Evolutionary conservation across 2,797 vertebrate species (phyloP), one percentile per base, ranked within the genome.

Genomic region (Muscicapa striata): DNA sequence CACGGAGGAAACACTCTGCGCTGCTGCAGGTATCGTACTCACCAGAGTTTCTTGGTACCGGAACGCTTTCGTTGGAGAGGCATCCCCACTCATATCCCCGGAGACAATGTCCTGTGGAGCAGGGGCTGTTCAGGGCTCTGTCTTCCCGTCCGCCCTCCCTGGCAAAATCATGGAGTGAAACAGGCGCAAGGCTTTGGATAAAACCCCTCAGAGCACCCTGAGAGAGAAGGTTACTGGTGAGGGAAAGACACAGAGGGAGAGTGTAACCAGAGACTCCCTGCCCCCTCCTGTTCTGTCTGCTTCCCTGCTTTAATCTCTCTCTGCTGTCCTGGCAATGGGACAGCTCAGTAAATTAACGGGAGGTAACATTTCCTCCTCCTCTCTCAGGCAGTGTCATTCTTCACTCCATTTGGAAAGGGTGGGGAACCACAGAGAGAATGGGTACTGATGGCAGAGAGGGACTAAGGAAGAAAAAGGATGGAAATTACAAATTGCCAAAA

Each of bases 1-100:
- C 14, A 0, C 10, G 4, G 15, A 57, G 52, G 48, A 89, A 86
- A 23, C 34, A 32, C 24, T 72, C 69, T 49, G 38, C 36, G 59
- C 74, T 75, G 38, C 48, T 84, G 45, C 68, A 94, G 81, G 75
- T 83, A 41, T 45, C 2, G 14, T 92, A 97, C 98, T 98, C 98
- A 99, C 98, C 98, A 98, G 97, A 94, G 98, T 98, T 96, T 98
- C 98, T 85, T 99, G 98, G 97, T 99, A 99, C 93, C 97, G 98
- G 95, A 99, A 98, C 36, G 98, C 98, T 97, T 98, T 99, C 90
- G 98, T 98, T 96, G 98, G 98, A 97, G 98, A 98, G 82, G 98
- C 98, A 98, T 98, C 98, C 98, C 98, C 98, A 98, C 98, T 98
- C 98, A 99, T 99, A 97, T 95, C 93, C 91, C 91, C 61, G 77